phyloP scores from a whole-genome alignment of 2,113 vertebrate genomes.

The Erythrocercus mccallii region DNA sequence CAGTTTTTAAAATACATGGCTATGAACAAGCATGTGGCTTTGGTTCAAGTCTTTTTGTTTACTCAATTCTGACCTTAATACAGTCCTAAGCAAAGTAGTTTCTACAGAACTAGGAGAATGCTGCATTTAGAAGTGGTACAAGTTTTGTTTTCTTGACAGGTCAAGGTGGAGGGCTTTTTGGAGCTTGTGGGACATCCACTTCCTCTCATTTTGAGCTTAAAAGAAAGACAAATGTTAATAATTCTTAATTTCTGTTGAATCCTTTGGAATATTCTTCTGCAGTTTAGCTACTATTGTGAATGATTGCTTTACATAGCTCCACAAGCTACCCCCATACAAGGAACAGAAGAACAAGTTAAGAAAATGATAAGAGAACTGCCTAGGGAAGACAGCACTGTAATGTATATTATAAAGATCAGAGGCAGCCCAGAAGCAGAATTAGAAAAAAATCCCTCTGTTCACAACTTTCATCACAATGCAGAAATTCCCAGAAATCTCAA shows the following conservation, averaged over 20 bases:
- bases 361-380: slow-evolving; percentile 64
- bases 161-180: neutral
- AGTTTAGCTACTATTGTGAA: neutral
- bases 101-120: neutral
- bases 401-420: slow-evolving; percentile 70
- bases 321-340: neutral
- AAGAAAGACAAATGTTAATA: neutral
- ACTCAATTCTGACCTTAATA: neutral
- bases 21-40: neutral
- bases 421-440: slow-evolving; percentile 71
- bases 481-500: slow-evolving; percentile 71
- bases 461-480: slow-evolving; percentile 60
- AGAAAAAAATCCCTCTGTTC: slow-evolving; percentile 45
- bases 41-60: neutral
- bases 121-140: neutral
- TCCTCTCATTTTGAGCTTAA: neutral
- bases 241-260: neutral
- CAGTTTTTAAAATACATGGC: neutral
- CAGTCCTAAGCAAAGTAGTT: neutral
- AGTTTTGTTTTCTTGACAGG: neutral
- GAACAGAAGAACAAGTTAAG: slow-evolving; percentile 69
- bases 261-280: neutral
- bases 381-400: slow-evolving; percentile 60
- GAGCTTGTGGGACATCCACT: neutral
- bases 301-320: neutral